Evolutionary conservation across 2,888 invertebrate genomes (phyloP), one percentile per base, ranked within the genome.

Genomic region (Leptinotarsa juncta): DNA sequence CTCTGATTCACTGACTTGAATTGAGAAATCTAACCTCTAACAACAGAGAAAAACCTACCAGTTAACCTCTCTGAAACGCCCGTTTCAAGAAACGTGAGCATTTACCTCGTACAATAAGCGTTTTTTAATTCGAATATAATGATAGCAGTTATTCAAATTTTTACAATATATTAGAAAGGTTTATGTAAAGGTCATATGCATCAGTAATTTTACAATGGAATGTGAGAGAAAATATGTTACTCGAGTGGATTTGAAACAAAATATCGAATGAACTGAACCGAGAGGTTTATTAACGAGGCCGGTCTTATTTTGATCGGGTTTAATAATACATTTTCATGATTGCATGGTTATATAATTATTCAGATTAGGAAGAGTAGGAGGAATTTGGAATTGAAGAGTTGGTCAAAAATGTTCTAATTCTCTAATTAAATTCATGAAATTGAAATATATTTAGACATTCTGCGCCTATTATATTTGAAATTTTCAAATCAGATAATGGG

Each of bases 111-210:
- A n/a, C 23, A 62, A n/a, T 67, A 26, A 67, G 23, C 51, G 23
- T 67, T 67, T 67, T 51, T 51, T 53, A 50, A 50, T 67, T 18
- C 66, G 48, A 67, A 67, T n/a, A 67, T 26, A 51, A 50, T 67
- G 49, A 67, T 67, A 53, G 32, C 68, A 32, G 55, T 68, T 68
- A 68, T 53, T 55, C 20, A 32, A 57, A 55, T 68, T 68, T 55
- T 55, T 68, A 55, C 51, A 23, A 68, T 68, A 42, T 42, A 53
- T 62, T 68, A 68, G 68, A 68, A 68, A 68, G 68, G 68, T 68
- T 67, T 26, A 68, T 57, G 57, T 57, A 55, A 68, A 68, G 68
- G 68, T 68, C 55, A 68, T 55, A 68, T 55, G 55, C 68, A 51
- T 68, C 68, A 32, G 48, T 68, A 51, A 68, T 68, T 68, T 15